Conservation (phyloP, 1,140 invertebrate genomes). For the Heterodera schachtii region DNA sequence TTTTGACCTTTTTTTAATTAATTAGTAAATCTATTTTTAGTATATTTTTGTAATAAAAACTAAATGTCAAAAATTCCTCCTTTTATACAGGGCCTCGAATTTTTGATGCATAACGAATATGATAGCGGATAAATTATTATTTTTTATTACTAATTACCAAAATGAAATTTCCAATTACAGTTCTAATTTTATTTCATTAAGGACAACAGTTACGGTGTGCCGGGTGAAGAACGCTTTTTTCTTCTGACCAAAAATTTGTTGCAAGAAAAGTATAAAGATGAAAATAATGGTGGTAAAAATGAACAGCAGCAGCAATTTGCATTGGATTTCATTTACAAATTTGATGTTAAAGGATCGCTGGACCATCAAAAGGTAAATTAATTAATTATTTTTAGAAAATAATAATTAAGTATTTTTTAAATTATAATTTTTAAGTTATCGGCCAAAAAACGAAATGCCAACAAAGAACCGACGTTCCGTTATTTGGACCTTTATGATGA, state of each 20-base stretch:
- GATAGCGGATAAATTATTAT: too few relatives aligned
- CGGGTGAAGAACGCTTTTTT: neutral
- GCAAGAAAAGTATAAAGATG: neutral
- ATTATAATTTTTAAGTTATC: neutral
- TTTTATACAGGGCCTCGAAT: too few relatives aligned
- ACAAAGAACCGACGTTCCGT: neutral
- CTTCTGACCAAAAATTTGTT: neutral
- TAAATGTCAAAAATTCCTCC: too few relatives aligned
- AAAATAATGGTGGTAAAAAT: too few relatives aligned
- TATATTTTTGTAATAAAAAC: too few relatives aligned
- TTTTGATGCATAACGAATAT: too few relatives aligned
- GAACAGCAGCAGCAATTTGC: neutral
- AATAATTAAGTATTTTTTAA: neutral
- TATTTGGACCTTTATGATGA: neutral
- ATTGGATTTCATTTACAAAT: conserved; percentile 2
- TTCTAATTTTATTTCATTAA: neutral
- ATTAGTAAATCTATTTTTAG: too few relatives aligned
- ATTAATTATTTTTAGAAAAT: neutral
- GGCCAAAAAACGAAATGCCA: neutral
- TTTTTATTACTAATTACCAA: too few relatives aligned
- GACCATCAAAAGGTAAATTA: conserved; percentile 9
- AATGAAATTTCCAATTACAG: too few relatives aligned
- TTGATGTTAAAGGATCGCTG: conserved; percentile 2
- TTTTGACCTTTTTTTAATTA: too few relatives aligned
- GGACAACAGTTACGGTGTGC: neutral